Conservation (phyloP, 2,797 vertebrate species). For the Melanogrammus aeglefinus region DNA sequence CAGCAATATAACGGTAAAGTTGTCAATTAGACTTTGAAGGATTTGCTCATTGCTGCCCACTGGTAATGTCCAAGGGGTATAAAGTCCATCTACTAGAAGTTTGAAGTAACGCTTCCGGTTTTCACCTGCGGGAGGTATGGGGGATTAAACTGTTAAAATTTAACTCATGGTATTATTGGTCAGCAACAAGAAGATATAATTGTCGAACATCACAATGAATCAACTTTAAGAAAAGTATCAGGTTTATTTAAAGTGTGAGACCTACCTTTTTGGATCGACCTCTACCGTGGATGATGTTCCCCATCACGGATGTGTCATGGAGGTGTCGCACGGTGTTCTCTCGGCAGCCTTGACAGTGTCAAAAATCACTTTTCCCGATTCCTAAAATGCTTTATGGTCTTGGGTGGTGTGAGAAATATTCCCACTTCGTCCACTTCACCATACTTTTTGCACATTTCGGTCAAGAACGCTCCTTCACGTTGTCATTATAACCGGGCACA, state of each 20-base stretch:
- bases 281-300: constrained; percentile 96
- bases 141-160: not conserved
- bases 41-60: constrained; percentile 74
- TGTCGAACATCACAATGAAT: not conserved
- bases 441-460: constrained; percentile 91
- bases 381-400: constrained; percentile 96
- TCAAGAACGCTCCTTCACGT: constrained; percentile 87
- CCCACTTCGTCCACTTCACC: constrained; percentile 90
- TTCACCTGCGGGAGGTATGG: constrained; percentile 76
- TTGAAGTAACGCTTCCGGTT: constrained; percentile 89
- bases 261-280: constrained; percentile 93
- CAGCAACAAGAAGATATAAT: not conserved
- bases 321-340: constrained; percentile 85
- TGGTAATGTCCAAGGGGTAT: constrained; percentile 89
- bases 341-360: constrained; percentile 87
- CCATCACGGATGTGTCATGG: constrained; percentile 95
- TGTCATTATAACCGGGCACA: constrained; percentile 93
- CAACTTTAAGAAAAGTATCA: too few relatives aligned
- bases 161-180: not conserved
- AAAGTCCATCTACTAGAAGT: constrained; percentile 85
- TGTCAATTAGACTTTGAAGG: constrained; percentile 73
- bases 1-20: constrained; percentile 75
- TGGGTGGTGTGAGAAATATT: constrained; percentile 92
- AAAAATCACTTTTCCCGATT: constrained; percentile 91
- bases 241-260: not conserved